Conservation (phyloP, 1,140 invertebrate genomes). For the Zaprionus kolodkinae region DNA sequence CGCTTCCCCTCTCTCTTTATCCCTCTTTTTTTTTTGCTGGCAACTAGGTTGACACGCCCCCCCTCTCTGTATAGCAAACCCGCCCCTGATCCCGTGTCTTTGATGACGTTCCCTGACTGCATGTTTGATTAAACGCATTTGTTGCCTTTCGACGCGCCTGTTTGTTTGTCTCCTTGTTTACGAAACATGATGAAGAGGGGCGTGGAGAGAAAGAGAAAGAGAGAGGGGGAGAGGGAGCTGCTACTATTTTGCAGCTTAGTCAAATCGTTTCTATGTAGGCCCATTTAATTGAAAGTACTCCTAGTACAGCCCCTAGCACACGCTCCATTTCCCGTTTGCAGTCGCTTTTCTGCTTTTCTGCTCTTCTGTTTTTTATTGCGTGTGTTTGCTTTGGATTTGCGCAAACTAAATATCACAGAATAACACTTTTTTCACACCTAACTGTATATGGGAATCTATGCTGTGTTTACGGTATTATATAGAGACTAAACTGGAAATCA, state of each 20-base stretch:
- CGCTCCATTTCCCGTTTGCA: slow-evolving; percentile 42
- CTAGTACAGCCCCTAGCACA: slow-evolving; percentile 17
- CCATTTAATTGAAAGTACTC: slow-evolving; percentile 52
- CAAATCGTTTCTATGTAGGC: slow-evolving; percentile 24
- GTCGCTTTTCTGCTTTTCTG: slow-evolving; percentile 18
- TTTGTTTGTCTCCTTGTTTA: slow-evolving; percentile 28
- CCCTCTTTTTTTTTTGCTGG: slow-evolving; percentile 32
- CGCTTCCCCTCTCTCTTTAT: not conserved
- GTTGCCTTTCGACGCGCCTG: slow-evolving; percentile 73
- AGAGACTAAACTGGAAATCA: not conserved
- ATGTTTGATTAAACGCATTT: slow-evolving; percentile 83
- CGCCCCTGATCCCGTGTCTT: slow-evolving; percentile 16
- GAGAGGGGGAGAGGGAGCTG: too few relatives aligned
- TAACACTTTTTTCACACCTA: not conserved
- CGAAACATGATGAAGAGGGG: slow-evolving; percentile 18
- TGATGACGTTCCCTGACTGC: slow-evolving; percentile 47
- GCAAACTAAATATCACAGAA: slow-evolving; percentile 4
- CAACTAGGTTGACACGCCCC: slow-evolving; percentile 51
- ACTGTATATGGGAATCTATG: not conserved
- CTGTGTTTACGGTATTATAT: not conserved
- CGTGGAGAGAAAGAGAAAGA: too few relatives aligned
- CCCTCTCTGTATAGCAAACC: not conserved
- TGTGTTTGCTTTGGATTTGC: slow-evolving; percentile 9
- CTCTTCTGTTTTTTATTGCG: slow-evolving; percentile 23
- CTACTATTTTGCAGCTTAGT: slow-evolving; percentile 47